Evolutionary conservation across 2,888 invertebrate genomes (phyloP), one percentile per base, ranked within the genome.

Genomic region (Blastobasis adustella): DNA sequence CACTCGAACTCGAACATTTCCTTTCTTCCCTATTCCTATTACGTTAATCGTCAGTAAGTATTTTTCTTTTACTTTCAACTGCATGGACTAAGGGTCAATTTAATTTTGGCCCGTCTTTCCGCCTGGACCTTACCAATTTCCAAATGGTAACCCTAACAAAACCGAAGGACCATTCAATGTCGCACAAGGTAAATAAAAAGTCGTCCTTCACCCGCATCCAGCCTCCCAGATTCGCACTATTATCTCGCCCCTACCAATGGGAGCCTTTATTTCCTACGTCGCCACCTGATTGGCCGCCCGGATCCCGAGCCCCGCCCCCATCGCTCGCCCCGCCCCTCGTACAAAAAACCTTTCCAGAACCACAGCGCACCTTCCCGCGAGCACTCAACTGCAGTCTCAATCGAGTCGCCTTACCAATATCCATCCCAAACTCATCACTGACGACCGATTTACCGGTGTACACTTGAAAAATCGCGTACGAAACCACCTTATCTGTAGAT

Each of bases 141-240:
- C 23, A 3, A 23, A 23, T 23, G 23, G 23, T 23, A 23, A 23
- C 23, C 23, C 23, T 23, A 23, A 23, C 23, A 23, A 23, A 23
- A 23, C 23, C 23, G 23, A 59, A 63, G 74, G 72, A 65, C 76
- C 77, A 83, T 81, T 82, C 81, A 73, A 67, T 66, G 62, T 66
- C 59, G 62, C 62, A 70, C 69, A 68, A 66, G 69, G 76, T 80
- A 83, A 82, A 82, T 80, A 83, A 80, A 79, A 80, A 79, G 79
- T 70, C 71, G 69, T 70, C 71, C 71, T 65, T 61, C 55, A 66
- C 67, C 64, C 66, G 67, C 71, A 76, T 73, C 78, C 87, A 87
- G 87, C 86, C 85, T 87, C 88, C 81, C 73, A 82, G 79, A 83
- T 87, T 84, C 82, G 86, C 85, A 82, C 77, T 79, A 81, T 83